These are phyloP conservation scores for Ferdinandea cuprea DNA, from an alignment of 2,888 invertebrate genomes.

Conservation along the genomic window DNA sequence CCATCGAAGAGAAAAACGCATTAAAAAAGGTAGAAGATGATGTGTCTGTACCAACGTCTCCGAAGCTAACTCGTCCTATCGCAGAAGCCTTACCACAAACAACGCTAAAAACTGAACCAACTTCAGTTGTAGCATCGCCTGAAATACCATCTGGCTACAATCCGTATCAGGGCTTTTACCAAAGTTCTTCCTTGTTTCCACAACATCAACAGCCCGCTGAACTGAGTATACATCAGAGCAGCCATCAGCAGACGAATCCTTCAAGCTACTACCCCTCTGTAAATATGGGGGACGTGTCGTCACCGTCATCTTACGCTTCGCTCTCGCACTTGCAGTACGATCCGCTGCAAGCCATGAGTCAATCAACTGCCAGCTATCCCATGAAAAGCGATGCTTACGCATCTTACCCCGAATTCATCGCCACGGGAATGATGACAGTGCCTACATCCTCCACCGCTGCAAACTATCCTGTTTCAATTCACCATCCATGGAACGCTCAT, in stretches of 20 bases:
- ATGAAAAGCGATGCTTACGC: constrained; percentile 58
- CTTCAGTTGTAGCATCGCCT: constrained; percentile 23
- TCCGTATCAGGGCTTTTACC: constrained; percentile 64
- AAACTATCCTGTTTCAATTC: constrained; percentile 61
- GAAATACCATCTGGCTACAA: constrained; percentile 65
- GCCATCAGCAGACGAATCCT: constrained; percentile 50
- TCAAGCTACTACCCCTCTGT: constrained; percentile 56
- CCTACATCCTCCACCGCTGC: constrained; percentile 52
- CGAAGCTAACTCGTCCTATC: constrained; percentile 42
- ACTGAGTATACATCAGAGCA: constrained; percentile 33
- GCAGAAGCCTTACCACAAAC: constrained; percentile 34
- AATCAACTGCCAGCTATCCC: constrained; percentile 52
- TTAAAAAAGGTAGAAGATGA: constrained; percentile 65
- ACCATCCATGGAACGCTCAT: constrained; percentile 67
- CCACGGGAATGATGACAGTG: constrained; percentile 61
- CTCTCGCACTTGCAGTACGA: constrained; percentile 65
- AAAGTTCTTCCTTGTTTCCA: constrained; percentile 51
- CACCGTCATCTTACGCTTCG: constrained; percentile 54
- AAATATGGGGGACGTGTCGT: constrained; percentile 46
- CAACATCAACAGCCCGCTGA: constrained; percentile 65
- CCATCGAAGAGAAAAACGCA: constrained; percentile 79
- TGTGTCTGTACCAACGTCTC: constrained; percentile 34
- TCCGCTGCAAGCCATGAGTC: constrained; percentile 56
- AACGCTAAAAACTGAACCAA: constrained; percentile 47
- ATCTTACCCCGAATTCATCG: constrained; percentile 69